Base-by-base conservation (phyloP, 2,797 vertebrate genomes). In the Bufotes viridis region DNA sequence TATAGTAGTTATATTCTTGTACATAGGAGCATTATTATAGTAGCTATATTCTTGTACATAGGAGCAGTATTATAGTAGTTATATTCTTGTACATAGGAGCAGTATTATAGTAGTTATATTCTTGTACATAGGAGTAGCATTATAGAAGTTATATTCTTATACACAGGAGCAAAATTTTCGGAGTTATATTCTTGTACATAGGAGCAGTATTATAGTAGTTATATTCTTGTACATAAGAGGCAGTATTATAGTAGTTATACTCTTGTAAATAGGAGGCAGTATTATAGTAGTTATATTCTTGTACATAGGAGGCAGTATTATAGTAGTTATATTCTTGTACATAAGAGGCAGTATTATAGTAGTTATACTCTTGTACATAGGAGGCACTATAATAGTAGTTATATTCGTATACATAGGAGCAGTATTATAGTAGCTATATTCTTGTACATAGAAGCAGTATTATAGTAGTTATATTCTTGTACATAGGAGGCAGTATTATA, bases 1-100 rank as follows among this genome's bases (percentile, higher is more conserved):
- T 65, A 65, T 65, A n/a, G 61, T 65, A 65, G 61, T 65, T n/a
- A 65, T 65, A 65, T 65, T 65, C 61, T 65, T 65, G 61, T 65
- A 65, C 9, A 65, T 65, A 65, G 61, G 22, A 65, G 61, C 61
- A 65, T 22, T 65, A 65, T 65, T 65, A 65, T 65, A 65, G 22
- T 65, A 65, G 61, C 24, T 65, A 65, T 65, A 65, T 65, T 65
- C 61, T 65, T 65, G 61, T 65, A 65, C 10, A 65, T 65, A 65
- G 61, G 22, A 4, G 61, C 8, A n/a, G 61, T 24, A 65, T 65
- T 65, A 65, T 65, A 65, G 61, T 65, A n/a, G 61, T 69, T 69
- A 69, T 69, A 69, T 69, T 69, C 67, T 26, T 69, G 67, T 69
- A 69, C 7, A 69, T 69, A 69, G 20, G 60, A 5, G 20, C 61